Base-by-base conservation (phyloP, 1,140 invertebrate species). In the Drosophila lini region DNA sequence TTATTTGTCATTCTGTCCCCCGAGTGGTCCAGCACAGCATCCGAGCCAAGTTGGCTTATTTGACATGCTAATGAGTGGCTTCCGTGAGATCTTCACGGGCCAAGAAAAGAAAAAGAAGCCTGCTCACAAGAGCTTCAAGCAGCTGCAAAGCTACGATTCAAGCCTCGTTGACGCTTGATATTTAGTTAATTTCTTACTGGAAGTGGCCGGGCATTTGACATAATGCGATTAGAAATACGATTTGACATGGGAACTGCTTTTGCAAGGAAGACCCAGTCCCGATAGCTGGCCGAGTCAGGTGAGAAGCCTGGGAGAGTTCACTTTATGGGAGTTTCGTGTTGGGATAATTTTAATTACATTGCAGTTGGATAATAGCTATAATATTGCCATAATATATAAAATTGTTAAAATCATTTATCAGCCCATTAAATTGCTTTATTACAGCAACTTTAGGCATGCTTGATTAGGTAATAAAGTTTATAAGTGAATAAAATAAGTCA, bases 41-140 rank as follows among this genome's bases (percentile, higher is more conserved):
- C 67, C 16, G 22, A 45, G 19, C 25, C 50, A 25, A 48, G 34
- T 34, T 44, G 47, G 68, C 67, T 62, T 74, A 63, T 80, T 89
- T 89, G 84, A 88, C 84, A 88, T 88, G 83, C 84, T 80, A 88
- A 88, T 88, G 81, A 89, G 73, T 55, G 41, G 83, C 83, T 83
- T 89, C 84, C 83, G 83, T 88, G 83, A 89, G 83, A 88, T 88
- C 75, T 71, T 59, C 68, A 65, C 44, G 47, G 38, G 42, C n/a
- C 3, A 44, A 32, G 34, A 13, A 15, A 48, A 41, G 25, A 22
- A 19, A 48, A 15, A 19, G 10, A 11, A 32, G n/a, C 28, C 13
- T 48, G 25, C 28, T 25, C 1, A 16, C 40, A 31, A 42, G 31
- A 42, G 8, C 5, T 16, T 50, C 13, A 19, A 28, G 28, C 69